Evolutionary conservation across 2,888 invertebrate species (phyloP).

Genomic region (Torymus texanus): DNA sequence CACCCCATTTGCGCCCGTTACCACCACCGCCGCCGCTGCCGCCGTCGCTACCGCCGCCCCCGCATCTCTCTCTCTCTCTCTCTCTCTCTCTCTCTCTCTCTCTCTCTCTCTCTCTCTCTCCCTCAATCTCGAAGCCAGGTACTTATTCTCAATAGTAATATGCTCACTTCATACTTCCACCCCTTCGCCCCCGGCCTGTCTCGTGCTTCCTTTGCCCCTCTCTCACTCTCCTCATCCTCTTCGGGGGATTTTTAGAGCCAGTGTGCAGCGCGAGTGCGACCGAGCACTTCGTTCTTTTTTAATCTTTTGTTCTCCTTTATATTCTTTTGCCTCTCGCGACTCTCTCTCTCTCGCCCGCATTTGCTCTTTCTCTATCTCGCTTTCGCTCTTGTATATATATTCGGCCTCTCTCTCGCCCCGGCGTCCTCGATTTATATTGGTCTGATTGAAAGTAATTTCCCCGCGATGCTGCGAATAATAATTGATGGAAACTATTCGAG

Average conservation of each 20-base stretch:
- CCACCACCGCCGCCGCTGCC: conserved; percentile 57
- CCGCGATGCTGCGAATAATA: conserved; percentile 30
- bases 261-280: not conserved
- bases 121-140: conserved; percentile 73
- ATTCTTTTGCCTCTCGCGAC: conserved; percentile 22
- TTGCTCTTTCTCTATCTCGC: too few relatives aligned
- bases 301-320: conserved; percentile 48
- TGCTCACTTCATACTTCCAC: conserved; percentile 74
- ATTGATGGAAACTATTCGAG: conserved; percentile 34
- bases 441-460: conserved; percentile 49
- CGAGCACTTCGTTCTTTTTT: conserved; percentile 48
- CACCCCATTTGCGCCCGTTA: conserved; percentile 73
- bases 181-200: conserved; percentile 45
- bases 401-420: conserved; percentile 16
- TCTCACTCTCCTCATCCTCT: not conserved
- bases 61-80: conserved; percentile 62
- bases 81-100: conserved; percentile 66
- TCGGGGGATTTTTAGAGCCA: conserved; percentile 28
- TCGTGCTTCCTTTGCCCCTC: conserved; percentile 48
- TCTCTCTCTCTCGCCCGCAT: conserved; percentile 29
- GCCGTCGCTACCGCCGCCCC: not conserved
- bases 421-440: conserved; percentile 41
- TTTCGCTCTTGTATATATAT: too few relatives aligned
- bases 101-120: conserved; percentile 63
- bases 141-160: conserved; percentile 76